Percentiles rank a stretch among this genome's conserved stretches.
Conservation (phyloP, 2,797 vertebrate species). For the Parambassis ranga region DNA sequence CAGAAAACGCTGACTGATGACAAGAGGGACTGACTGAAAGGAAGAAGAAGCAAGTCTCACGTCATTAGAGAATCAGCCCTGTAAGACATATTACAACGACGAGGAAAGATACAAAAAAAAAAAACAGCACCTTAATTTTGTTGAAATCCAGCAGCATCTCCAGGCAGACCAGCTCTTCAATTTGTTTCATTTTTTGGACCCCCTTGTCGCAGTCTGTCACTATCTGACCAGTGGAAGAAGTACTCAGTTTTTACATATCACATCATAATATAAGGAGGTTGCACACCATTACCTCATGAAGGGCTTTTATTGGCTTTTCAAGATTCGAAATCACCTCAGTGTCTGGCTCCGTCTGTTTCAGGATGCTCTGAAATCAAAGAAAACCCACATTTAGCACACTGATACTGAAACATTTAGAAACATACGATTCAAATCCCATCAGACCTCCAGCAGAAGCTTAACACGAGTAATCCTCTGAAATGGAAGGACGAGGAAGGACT, state of each 20-base stretch:
- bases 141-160: constrained; percentile 78
- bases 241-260: not conserved
- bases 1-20: constrained; percentile 76
- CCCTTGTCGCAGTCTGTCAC: constrained; percentile 73
- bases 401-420: too few species aligned
- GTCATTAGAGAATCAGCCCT: too few species aligned
- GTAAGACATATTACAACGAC: too few species aligned
- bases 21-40: constrained; percentile 72
- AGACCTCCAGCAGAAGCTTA: constrained; percentile 81
- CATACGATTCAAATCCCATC: not conserved
- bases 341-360: constrained; percentile 64
- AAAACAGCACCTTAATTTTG: constrained; percentile 74
- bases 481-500: constrained; percentile 85
- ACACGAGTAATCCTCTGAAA: constrained; percentile 86
- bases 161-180: constrained; percentile 81
- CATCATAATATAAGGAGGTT: too few species aligned
- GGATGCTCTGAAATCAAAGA: constrained; percentile 70
- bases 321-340: constrained; percentile 49
- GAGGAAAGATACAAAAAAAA: too few species aligned
- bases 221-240: constrained; percentile 65
- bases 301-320: constrained; percentile 63
- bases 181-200: constrained; percentile 76
- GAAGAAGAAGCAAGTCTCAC: not conserved
- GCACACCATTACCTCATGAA: constrained; percentile 71
- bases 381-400: not conserved